A percentile compares a stretch with the other conserved stretches of the same genome.
phyloP scores from a whole-genome alignment of 2,113 vertebrate genomes.

The Brachyhypopomus occidentalis region DNA sequence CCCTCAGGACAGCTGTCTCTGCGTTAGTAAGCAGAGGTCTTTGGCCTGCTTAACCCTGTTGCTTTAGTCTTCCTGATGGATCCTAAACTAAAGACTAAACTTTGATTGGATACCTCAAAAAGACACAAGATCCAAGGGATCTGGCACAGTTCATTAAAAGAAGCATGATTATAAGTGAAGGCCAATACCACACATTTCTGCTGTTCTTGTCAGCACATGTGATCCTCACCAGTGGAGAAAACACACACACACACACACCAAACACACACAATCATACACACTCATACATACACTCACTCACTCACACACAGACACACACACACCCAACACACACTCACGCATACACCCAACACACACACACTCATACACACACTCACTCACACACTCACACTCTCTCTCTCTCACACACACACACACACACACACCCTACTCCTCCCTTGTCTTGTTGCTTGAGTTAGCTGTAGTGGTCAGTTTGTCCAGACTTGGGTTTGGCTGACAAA shows the following conservation, averaged over 20 bases:
- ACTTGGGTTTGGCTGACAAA: conserved; percentile 67
- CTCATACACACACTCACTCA: background rate
- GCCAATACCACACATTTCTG: background rate
- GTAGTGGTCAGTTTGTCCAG: conserved; percentile 59
- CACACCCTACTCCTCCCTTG: conserved; percentile 9
- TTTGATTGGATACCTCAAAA: too few relatives aligned
- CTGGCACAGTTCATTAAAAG: background rate
- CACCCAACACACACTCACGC: background rate
- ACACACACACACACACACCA: background rate
- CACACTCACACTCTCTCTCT: background rate
- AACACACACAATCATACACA: background rate
- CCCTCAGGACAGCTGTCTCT: too few relatives aligned
- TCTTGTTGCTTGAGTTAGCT: conserved; percentile 4
- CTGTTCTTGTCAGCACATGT: background rate
- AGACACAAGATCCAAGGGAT: too few relatives aligned
- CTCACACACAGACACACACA: conserved; percentile 2
- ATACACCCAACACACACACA: conserved; percentile 7
- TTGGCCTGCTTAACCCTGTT: too few relatives aligned
- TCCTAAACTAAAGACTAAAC: too few relatives aligned
- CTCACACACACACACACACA: conserved; percentile 12
- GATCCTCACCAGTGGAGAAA: background rate
- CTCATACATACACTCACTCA: background rate
- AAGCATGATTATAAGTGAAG: background rate
- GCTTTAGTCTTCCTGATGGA: too few relatives aligned
- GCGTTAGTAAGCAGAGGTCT: too few relatives aligned